Conservation (phyloP, 2,888 invertebrate genomes). For the Lasioglossum lativentre region DNA sequence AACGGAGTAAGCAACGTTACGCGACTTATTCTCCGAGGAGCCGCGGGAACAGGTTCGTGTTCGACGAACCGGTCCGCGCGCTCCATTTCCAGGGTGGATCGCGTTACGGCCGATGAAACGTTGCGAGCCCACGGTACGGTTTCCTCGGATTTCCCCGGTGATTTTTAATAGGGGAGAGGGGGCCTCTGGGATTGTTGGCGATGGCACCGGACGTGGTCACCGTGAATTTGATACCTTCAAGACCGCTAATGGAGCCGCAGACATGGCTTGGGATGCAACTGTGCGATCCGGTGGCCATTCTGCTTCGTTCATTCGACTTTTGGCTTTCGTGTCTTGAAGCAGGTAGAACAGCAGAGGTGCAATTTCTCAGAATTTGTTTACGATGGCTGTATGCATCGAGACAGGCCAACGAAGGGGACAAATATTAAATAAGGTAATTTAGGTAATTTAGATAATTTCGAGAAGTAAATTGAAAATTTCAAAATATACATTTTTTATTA, state of each 20-base stretch:
- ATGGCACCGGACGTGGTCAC: neutral
- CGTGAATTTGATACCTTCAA: conserved; percentile 16
- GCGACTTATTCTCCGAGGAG: conserved; percentile 5
- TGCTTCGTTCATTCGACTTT: neutral
- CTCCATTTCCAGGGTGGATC: neutral
- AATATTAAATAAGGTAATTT: too few species aligned
- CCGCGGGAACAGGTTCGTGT: neutral
- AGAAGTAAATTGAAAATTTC: too few species aligned
- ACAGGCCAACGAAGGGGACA: too few species aligned
- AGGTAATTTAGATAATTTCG: too few species aligned
- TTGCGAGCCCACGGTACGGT: conserved; percentile 5
- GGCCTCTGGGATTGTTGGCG: neutral
- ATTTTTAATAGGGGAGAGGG: conserved; percentile 25
- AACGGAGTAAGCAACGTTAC: neutral
- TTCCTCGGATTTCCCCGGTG: conserved; percentile 11
- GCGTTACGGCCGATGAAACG: conserved; percentile 18
- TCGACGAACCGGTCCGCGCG: conserved; percentile 3
- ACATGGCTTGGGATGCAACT: too few species aligned
- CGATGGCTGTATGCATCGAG: too few species aligned
- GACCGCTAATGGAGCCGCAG: conserved; percentile 13
- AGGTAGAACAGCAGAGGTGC: too few species aligned
- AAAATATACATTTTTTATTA: too few species aligned
- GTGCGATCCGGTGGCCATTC: neutral
- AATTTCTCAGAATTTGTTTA: too few species aligned
- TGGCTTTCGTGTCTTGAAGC: too few species aligned